Base-by-base conservation (phyloP, 2,113 vertebrate species). In the Phyllopteryx taeniolatus region DNA sequence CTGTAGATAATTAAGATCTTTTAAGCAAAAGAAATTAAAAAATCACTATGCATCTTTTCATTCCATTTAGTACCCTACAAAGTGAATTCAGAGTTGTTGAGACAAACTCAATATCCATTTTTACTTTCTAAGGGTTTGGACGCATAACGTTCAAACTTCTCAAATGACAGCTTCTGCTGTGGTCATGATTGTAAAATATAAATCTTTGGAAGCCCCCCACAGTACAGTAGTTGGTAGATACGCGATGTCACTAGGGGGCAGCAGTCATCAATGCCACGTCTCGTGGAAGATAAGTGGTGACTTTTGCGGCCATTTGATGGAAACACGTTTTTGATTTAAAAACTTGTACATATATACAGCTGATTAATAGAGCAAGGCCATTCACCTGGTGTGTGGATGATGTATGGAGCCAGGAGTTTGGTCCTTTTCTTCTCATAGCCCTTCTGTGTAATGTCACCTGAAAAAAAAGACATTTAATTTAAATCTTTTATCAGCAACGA, bases 401-500 rank as follows among this genome's bases (percentile, higher is more conserved):
- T 74, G 74, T 78, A 91, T 2, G 90, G 90, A 75, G 80, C 86
- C 85, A 91, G 71, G 6, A 91, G 89, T 79, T 90, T 91, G n/a
- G 85, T 83, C 79, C 75, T 84, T 81, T 91, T 91, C 86, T 91
- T 91, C 81, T 91, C 90, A 31, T 91, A 91, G 70, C 90, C 90
- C 82, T 91, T 91, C 81, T 90, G 89, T 59, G 89, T 91, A 39
- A 90, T 90, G 65, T 91, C 90, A 77, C 90, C 90, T 91, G 75
- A 14, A 57, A 54, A 47, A 0, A 22, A 17, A 69, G 1, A 39
- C 13, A 27, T 46, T 27, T 44, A 27, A 5, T 44, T 13, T 6
- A n/a, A 44, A 65, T 42, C 17, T 42, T 43, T 64, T 4, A n/a
- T 61, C 31, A 35, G 14, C 3, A 61, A 35, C 6, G 6, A 35